Conservation (phyloP, 2,113 vertebrate genomes). For the Silurus asotus region DNA sequence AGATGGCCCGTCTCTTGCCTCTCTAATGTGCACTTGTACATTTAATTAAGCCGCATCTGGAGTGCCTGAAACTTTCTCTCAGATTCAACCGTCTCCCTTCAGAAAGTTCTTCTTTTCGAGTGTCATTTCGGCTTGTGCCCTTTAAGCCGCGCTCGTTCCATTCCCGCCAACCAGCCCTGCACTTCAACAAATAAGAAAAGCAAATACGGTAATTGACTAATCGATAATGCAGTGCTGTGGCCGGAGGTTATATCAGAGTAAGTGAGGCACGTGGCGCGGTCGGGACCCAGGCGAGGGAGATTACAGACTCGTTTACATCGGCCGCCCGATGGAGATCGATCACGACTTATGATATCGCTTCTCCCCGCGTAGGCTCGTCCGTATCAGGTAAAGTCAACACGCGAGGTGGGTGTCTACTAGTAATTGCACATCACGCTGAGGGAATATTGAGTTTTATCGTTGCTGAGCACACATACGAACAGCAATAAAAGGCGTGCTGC, state of each 20-base stretch:
- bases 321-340: constrained; percentile 25
- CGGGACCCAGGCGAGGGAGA: background rate
- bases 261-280: background rate
- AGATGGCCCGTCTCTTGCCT: constrained; percentile 55
- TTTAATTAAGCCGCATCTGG: constrained; percentile 52
- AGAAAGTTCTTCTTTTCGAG: background rate
- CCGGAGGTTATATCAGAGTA: constrained; percentile 30
- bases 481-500: background rate
- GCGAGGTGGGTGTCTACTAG: background rate
- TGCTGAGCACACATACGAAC: background rate
- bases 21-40: constrained; percentile 52
- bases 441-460: constrained; percentile 6
- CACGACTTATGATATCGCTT: background rate
- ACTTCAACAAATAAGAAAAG: constrained; percentile 35
- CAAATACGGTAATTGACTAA: constrained; percentile 33
- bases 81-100: background rate
- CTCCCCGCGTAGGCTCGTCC: background rate
- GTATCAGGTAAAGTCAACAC: constrained; percentile 52
- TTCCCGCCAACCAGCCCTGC: background rate
- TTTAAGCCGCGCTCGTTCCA: background rate
- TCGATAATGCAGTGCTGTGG: constrained; percentile 22
- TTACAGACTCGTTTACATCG: background rate
- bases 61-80: constrained; percentile 39
- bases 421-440: constrained; percentile 20
- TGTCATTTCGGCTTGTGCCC: background rate